Base-by-base conservation (phyloP, 2,113 vertebrate species). In the Condylura cristata region DNA sequence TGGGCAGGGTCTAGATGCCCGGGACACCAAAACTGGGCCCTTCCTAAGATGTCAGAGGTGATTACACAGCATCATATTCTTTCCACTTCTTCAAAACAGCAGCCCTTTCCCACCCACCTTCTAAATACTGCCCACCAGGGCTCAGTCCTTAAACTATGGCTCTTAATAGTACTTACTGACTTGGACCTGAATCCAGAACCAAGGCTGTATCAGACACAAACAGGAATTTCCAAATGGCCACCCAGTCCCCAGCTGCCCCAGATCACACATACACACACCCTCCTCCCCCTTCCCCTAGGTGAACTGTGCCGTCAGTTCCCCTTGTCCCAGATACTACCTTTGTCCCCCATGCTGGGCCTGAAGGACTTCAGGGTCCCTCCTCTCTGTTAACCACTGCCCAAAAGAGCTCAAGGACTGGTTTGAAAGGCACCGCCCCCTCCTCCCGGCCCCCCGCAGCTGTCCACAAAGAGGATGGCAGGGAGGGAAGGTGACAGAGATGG, bases 401-500 rank as follows among this genome's bases (percentile, higher is more conserved):
- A 53, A 86, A 79, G 65, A 74, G 53, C 86, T 94, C 39, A n/a
- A n/a, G 70, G 71, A 82, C 89, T 80, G 70, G 37, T 78, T 80
- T 94, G 76, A 86, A 93, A 94, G 90, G 79, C 84, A 91, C 90
- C 39, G 2, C 61, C 85, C 86, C 56, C 41, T 91, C 86, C 56
- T 70, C 82, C 68, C n/a, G 11, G 81, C 66, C 95, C 83, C 72
- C 91, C 0, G 34, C 58, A 89, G 87, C 93, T 95, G 84, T 96
- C 87, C 63, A 83, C 83, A 89, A 86, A 91, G 90, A 94, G 34
- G 81, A 89, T 72, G 56, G 76, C 0, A 7, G 78, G 76, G 71
- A 95, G 53, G 75, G 93, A 82, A 56, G 44, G 74, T 90, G 85
- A 95, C 93, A 95, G 81, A 96, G 91, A 94, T 60, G 76, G 86